Evolutionary conservation across 1,140 invertebrate genomes (phyloP), one percentile per base, ranked within the genome.

Genomic region (Agraylea sexmaculata): DNA sequence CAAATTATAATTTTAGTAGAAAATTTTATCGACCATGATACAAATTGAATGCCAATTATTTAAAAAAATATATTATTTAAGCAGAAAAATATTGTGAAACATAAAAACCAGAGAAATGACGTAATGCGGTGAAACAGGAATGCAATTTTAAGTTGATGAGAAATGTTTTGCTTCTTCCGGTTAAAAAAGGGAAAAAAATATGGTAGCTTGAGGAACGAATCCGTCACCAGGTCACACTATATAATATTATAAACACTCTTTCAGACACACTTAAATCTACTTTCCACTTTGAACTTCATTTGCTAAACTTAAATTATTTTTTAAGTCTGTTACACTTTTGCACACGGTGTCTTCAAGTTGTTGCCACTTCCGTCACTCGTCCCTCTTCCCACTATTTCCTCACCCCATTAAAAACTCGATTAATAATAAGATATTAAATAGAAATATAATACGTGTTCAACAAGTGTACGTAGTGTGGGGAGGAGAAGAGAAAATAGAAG

Each of bases 61-160:
- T n/a, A n/a, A n/a, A n/a, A n/a, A n/a, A n/a, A n/a, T n/a, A n/a
- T n/a, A n/a, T n/a, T n/a, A n/a, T n/a, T n/a, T n/a, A n/a, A n/a
- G n/a, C n/a, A n/a, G n/a, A n/a, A n/a, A n/a, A n/a, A n/a, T n/a
- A n/a, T n/a, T n/a, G n/a, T n/a, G n/a, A n/a, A n/a, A n/a, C n/a
- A n/a, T n/a, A n/a, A n/a, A n/a, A n/a, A n/a, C n/a, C n/a, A 41
- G 37, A 48, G 35, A 44, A 48, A 44, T 40, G 37, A 42, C 42
- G 42, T 44, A 48, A 44, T 48, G 45, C 45, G 46, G 46, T 30
- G 15, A 44, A 48, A 47, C 45, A 48, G 42, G 46, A 48, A 44
- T 48, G 46, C 46, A 48, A 48, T 48, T 48, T 48, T 41, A 48
- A 43, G 38, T 48, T 48, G 46, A 48, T 48, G 46, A 48, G 44